Evolutionary conservation across 2,113 vertebrate species (phyloP).

Genomic region (Etheostoma spectabile): DNA sequence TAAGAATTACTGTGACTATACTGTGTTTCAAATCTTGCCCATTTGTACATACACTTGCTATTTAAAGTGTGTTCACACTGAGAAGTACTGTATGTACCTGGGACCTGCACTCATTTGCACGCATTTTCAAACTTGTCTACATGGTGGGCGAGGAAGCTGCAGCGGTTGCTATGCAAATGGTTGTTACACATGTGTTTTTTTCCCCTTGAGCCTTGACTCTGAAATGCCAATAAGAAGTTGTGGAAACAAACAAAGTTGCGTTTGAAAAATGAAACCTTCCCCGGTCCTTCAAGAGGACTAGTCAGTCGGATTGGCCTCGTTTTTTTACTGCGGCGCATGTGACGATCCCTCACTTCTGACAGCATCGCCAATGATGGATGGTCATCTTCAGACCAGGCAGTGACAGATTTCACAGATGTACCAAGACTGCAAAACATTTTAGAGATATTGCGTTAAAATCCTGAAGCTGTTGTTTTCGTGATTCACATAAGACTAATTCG

Average conservation of each 20-base stretch:
- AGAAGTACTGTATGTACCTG: no score
- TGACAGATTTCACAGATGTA: slow-evolving; percentile 3
- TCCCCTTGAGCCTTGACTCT: not conserved
- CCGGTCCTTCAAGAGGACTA: not conserved
- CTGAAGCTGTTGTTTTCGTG: not conserved
- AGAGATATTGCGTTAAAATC: not conserved
- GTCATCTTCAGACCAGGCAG: not conserved
- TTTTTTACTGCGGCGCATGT: not conserved
- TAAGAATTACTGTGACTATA: no score
- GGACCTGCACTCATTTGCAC: no score
- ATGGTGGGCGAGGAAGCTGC: no score
- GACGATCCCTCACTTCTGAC: no score
- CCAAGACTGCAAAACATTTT: not conserved
- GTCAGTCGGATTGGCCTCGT: not conserved
- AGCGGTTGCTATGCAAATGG: no score
- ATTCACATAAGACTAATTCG: not conserved
- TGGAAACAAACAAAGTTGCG: not conserved
- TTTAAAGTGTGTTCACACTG: no score
- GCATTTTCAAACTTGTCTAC: no score
- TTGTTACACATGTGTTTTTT: no score
- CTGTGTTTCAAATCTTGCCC: no score
- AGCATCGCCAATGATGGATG: slow-evolving; percentile 23
- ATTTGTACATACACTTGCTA: no score
- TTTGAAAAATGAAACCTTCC: not conserved
- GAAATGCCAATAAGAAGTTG: not conserved